Conservation (phyloP, 2,797 vertebrate genomes). For the Oryzias sinensis region DNA sequence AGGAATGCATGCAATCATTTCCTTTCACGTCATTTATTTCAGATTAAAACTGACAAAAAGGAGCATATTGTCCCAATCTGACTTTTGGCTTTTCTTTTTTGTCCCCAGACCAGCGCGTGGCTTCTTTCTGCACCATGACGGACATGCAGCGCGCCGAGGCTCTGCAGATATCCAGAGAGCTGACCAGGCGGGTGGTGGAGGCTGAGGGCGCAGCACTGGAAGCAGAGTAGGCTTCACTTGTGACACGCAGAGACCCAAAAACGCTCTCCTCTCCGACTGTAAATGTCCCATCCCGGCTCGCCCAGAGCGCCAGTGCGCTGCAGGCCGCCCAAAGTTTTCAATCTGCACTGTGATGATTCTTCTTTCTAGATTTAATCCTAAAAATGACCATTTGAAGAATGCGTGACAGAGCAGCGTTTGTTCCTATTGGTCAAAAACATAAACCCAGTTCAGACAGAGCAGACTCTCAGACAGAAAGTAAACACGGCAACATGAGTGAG, state of each 20-base stretch:
- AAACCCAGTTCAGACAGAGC: too few relatives aligned
- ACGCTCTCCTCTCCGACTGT: neutral
- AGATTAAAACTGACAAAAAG: slow-evolving; percentile 20
- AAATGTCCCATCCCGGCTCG: slow-evolving; percentile 11
- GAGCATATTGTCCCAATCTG: slow-evolving; percentile 20
- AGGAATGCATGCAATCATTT: slow-evolving; percentile 34
- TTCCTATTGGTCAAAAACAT: too few relatives aligned
- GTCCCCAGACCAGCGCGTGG: slow-evolving; percentile 89
- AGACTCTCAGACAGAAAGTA: neutral
- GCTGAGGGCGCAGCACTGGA: slow-evolving; percentile 83
- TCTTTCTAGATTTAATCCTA: neutral
- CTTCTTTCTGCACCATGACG: slow-evolving; percentile 92
- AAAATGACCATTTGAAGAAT: too few relatives aligned
- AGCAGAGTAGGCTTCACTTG: slow-evolving; percentile 78
- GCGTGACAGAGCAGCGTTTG: too few relatives aligned
- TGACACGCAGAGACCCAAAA: slow-evolving; percentile 15
- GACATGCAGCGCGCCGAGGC: slow-evolving; percentile 87
- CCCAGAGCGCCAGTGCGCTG: neutral
- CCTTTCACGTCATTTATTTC: slow-evolving; percentile 27
- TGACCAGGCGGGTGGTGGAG: slow-evolving; percentile 83
- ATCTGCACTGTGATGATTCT: neutral
- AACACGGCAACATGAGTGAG: neutral
- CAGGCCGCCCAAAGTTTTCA: neutral
- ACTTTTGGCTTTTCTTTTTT: slow-evolving; percentile 32
- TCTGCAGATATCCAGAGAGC: slow-evolving; percentile 84